Evolutionary conservation across 2,797 vertebrate species (phyloP).

Genomic region (Urosaurus nigricauda): DNA sequence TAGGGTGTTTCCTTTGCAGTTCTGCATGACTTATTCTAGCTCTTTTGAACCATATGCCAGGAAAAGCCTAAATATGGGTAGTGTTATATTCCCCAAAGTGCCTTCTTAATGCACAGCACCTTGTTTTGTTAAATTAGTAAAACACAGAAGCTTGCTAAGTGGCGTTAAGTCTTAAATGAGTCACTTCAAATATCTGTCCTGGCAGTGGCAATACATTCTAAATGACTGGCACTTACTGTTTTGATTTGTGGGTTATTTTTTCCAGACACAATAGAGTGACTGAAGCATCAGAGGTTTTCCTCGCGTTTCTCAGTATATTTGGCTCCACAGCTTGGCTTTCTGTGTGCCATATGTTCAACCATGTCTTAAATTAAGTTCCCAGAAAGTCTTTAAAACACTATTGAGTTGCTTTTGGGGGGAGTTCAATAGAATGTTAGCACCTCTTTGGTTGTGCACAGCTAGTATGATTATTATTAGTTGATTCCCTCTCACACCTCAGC

Average conservation of each 20-base stretch:
- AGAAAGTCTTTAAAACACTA: conserved; percentile 57
- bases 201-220: conserved; percentile 59
- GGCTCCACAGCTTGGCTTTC: conserved; percentile 58
- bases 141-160: conserved; percentile 37
- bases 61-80: conserved; percentile 36
- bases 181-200: conserved; percentile 57
- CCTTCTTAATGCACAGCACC: conserved; percentile 4
- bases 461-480: conserved; percentile 37
- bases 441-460: conserved; percentile 34
- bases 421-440: conserved; percentile 30
- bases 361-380: conserved; percentile 53
- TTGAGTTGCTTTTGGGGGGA: conserved; percentile 38
- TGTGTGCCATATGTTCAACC: conserved; percentile 42
- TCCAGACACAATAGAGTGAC: conserved; percentile 50
- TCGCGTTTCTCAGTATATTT: conserved; percentile 51
- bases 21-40: conserved; percentile 27
- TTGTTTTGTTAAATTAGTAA: conserved; percentile 64
- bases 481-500: conserved; percentile 23
- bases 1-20: conserved; percentile 18
- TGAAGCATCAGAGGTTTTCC: conserved; percentile 54
- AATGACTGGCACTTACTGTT: conserved; percentile 52
- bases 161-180: conserved; percentile 45
- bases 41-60: neutral
- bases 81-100: conserved; percentile 51
- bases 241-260: conserved; percentile 54